Evolutionary conservation across 2,888 invertebrate genomes (phyloP).

Genomic region (Oscheius sp.): DNA sequence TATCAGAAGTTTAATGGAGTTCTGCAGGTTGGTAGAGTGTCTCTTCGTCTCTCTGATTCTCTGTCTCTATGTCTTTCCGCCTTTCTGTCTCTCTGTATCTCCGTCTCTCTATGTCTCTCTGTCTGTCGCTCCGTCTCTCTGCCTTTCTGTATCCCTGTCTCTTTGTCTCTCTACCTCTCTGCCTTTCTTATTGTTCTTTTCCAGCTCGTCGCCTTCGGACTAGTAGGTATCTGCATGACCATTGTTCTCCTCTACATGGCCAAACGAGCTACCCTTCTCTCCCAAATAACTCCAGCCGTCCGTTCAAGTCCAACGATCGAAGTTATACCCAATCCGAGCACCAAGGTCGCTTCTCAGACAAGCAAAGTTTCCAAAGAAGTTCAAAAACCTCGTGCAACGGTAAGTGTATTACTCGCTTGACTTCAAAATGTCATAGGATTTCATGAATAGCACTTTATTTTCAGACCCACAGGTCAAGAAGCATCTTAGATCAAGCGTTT

Average conservation of each 20-base stretch:
- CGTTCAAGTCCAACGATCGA: neutral
- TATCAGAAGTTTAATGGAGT: conserved; percentile 12
- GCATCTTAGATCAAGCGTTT: conserved; percentile 23
- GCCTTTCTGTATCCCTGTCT: neutral
- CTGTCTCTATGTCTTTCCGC: too few species aligned
- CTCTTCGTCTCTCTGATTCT: neutral
- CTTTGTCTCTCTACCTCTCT: neutral
- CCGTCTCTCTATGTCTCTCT: too few species aligned
- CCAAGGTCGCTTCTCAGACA: neutral
- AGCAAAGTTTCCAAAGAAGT: neutral
- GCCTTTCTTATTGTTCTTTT: neutral
- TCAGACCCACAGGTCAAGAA: neutral
- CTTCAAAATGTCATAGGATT: neutral
- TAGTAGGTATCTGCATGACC: conserved; percentile 21
- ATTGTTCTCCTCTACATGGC: conserved; percentile 26
- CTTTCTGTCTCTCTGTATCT: neutral
- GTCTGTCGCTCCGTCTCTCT: neutral
- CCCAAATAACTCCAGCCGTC: neutral
- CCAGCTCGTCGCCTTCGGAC: conserved; percentile 10
- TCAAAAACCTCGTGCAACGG: neutral
- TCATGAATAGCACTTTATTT: neutral
- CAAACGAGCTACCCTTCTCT: conserved; percentile 1
- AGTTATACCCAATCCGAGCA: neutral
- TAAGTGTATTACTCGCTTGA: neutral
- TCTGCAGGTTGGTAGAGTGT: conserved; percentile 13